These are phyloP conservation scores for Zophobas atratus DNA, from an alignment of 1,140 invertebrate genomes.

Conservation along the genomic window DNA sequence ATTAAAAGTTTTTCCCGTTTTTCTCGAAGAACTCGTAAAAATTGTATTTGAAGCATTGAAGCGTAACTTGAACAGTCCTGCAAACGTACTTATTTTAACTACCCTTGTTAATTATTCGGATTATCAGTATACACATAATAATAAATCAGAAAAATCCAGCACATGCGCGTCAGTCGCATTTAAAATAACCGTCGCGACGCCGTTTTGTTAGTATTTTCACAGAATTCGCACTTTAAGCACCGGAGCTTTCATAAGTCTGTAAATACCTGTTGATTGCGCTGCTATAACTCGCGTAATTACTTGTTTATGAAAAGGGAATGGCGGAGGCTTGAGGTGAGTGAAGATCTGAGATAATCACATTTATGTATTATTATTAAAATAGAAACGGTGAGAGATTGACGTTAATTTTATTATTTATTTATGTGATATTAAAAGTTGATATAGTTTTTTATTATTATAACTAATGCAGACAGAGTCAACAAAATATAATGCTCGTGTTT, in stretches of 20 bases:
- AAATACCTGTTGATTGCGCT: slow-evolving; percentile 28
- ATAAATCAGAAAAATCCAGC: slow-evolving; percentile 4
- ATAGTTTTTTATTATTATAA: no score
- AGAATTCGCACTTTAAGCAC: neutral
- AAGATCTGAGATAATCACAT: neutral
- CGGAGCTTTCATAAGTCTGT: neutral
- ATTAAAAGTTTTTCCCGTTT: no score
- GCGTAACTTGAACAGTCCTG: no score
- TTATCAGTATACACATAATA: neutral
- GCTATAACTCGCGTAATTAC: neutral
- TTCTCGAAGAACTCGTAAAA: no score
- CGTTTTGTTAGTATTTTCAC: neutral
- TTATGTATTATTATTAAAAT: neutral
- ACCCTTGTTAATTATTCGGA: no score
- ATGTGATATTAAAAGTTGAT: no score
- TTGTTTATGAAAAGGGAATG: neutral
- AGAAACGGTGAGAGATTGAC: no score
- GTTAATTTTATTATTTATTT: no score
- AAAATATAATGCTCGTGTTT: neutral
- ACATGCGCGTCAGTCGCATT: slow-evolving; percentile 10
- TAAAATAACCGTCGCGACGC: slow-evolving; percentile 27
- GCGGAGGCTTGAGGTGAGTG: neutral
- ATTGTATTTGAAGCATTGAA: no score
- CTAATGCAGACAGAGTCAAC: neutral
- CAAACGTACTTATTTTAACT: no score